Evolutionary conservation across 2,113 vertebrate genomes (phyloP).

Genomic region (Sphaerodactylus townsendi): DNA sequence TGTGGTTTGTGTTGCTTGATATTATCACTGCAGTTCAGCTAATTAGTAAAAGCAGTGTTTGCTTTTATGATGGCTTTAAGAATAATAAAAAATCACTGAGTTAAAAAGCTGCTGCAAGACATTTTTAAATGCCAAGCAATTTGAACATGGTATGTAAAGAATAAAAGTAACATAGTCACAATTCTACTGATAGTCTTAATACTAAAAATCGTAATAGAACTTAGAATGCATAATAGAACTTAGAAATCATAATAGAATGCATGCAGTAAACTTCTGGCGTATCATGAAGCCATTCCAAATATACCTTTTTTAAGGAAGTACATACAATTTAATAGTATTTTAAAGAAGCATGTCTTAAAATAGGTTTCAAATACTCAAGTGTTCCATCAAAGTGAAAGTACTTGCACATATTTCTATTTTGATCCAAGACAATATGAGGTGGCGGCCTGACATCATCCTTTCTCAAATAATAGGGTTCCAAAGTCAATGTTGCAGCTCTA

Average conservation of each 20-base stretch:
- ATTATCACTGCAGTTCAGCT: not conserved
- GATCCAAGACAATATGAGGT: conserved; percentile 26
- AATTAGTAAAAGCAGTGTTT: not conserved
- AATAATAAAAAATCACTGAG: not conserved
- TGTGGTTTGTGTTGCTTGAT: no score
- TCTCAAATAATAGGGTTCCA: not conserved
- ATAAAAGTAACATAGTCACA: conserved; percentile 42
- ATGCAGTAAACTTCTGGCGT: fast-evolving
- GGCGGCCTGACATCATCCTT: conserved; percentile 34
- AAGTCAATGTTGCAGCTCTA: conserved; percentile 47
- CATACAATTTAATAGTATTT: not conserved
- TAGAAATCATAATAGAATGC: conserved; percentile 26
- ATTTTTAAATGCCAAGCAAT: not conserved
- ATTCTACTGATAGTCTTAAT: conserved; percentile 53
- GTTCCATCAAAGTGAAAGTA: conserved; percentile 17
- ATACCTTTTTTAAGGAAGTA: not conserved
- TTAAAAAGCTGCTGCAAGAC: not conserved
- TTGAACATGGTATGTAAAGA: conserved; percentile 50
- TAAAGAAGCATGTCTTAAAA: conserved; percentile 43
- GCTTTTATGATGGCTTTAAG: not conserved
- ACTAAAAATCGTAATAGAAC: no score
- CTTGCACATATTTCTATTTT: conserved; percentile 55
- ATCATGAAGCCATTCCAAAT: fast-evolving
- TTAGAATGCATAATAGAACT: no score
- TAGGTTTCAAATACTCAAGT: conserved; percentile 36